These are phyloP conservation scores for Piprites chloris DNA, from an alignment of 2,113 vertebrate species.

Conservation along the genomic window DNA sequence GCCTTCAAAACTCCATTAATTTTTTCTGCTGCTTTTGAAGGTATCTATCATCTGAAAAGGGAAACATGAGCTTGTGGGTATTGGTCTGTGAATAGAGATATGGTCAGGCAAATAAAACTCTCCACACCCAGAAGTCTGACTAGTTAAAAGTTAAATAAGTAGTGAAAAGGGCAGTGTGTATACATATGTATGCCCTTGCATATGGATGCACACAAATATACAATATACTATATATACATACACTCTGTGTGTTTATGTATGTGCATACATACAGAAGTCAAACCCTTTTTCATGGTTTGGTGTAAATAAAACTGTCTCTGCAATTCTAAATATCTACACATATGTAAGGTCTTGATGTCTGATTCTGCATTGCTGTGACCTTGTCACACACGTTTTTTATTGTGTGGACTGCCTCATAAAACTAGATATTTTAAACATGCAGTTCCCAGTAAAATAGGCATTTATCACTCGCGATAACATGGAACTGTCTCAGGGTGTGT, in stretches of 20 bases:
- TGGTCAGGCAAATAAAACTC: background rate
- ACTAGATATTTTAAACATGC: background rate
- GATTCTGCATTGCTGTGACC: background rate
- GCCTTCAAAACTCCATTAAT: background rate
- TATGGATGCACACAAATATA: background rate
- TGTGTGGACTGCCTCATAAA: background rate
- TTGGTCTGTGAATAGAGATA: background rate
- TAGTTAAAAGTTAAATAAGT: background rate
- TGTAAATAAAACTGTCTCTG: background rate
- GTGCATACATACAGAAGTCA: background rate
- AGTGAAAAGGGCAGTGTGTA: background rate
- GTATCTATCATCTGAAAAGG: background rate
- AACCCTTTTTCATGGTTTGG: background rate
- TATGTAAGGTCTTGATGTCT: background rate
- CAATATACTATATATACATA: background rate
- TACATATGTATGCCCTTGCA: background rate
- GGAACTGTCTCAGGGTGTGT: slow-evolving; percentile 38
- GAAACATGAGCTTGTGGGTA: background rate
- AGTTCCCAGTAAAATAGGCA: background rate
- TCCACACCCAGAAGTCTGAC: background rate
- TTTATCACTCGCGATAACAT: background rate
- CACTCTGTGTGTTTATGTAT: background rate
- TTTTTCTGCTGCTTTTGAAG: background rate
- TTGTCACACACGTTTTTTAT: background rate
- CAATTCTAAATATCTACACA: background rate